Percentiles rank a stretch among this genome's conserved stretches.
Conservation (phyloP, 2,113 vertebrate genomes). For the Ploceus nigricollis region DNA sequence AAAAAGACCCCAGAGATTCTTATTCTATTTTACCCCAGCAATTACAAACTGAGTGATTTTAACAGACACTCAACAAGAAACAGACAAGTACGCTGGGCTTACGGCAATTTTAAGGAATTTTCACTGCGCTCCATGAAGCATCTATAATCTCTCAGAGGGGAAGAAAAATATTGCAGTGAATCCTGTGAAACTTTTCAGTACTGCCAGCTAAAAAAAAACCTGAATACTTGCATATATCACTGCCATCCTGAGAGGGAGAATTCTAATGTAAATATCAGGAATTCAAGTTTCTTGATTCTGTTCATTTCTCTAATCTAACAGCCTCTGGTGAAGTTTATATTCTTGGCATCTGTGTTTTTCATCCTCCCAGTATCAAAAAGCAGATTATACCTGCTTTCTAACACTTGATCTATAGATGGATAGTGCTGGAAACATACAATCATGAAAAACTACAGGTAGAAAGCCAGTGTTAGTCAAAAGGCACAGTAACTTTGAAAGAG, state of each 20-base stretch:
- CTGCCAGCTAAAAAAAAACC: background rate
- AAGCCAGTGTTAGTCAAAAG: background rate
- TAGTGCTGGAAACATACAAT: accelerated
- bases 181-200: background rate
- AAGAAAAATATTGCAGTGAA: background rate
- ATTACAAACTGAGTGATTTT: background rate
- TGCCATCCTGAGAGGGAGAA: background rate
- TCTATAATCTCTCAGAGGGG: background rate
- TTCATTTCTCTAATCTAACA: background rate
- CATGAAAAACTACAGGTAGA: background rate
- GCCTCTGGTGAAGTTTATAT: background rate
- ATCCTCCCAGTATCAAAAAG: background rate
- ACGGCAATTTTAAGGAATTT: background rate
- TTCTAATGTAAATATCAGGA: background rate
- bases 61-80: background rate
- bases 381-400: background rate
- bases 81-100: background rate
- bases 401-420: background rate
- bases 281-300: background rate
- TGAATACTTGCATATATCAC: background rate
- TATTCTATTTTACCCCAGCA: background rate
- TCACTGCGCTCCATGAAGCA: background rate
- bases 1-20: accelerated
- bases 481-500: background rate
- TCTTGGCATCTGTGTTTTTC: background rate